Evolutionary conservation across 2,888 invertebrate genomes (phyloP).

Genomic region (Volucella inflata): DNA sequence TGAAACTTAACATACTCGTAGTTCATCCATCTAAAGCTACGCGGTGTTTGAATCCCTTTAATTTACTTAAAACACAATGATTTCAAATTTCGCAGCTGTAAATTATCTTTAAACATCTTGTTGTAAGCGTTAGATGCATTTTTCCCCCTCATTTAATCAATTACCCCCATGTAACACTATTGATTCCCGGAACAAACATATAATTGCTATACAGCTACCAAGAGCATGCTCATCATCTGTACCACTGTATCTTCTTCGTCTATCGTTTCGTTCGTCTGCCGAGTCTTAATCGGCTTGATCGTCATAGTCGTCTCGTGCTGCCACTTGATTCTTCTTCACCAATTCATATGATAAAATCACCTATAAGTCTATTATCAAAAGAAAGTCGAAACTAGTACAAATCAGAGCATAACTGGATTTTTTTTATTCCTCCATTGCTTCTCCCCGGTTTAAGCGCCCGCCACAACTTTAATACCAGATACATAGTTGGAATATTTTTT

Average conservation of each 20-base stretch:
- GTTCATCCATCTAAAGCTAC: no score
- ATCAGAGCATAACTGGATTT: constrained; percentile 84
- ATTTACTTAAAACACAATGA: no score
- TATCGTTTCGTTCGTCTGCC: no score
- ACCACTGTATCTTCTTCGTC: constrained; percentile 35
- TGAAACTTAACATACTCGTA: no score
- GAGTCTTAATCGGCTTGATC: not conserved
- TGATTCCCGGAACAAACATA: constrained; percentile 69
- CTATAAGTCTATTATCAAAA: constrained; percentile 80
- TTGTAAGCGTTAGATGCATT: not conserved
- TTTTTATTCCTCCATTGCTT: constrained; percentile 77
- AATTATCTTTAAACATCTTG: not conserved
- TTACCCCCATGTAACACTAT: constrained; percentile 58
- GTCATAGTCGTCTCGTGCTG: not conserved
- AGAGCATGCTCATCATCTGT: constrained; percentile 48
- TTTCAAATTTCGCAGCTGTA: not conserved
- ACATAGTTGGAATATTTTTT: not conserved
- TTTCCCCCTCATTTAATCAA: constrained; percentile 47
- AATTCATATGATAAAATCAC: constrained; percentile 69
- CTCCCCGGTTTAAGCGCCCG: constrained; percentile 29
- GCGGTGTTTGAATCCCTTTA: no score
- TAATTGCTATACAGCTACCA: constrained; percentile 70
- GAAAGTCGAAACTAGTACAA: constrained; percentile 84
- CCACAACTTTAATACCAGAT: constrained; percentile 54
- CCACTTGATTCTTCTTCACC: constrained; percentile 6